A percentile compares a stretch with the other conserved stretches of the same genome.
Evolutionary conservation across 2,797 vertebrate species (phyloP).

Genomic region (Urophycis tenuis): DNA sequence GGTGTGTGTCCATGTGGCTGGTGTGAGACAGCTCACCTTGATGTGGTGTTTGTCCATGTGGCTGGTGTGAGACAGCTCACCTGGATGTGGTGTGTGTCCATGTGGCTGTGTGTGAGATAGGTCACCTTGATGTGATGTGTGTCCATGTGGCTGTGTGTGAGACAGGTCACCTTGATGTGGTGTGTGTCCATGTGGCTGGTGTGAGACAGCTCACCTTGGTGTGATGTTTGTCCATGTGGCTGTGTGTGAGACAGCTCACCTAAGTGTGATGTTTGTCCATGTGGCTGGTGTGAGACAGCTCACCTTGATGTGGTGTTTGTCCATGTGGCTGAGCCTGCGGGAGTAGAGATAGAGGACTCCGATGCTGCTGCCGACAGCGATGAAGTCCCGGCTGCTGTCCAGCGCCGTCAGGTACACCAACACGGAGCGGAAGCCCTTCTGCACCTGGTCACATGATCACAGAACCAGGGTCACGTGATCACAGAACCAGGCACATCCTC

Average conservation of each 20-base stretch:
- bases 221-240: slow-evolving; percentile 86
- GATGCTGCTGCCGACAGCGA: slow-evolving; percentile 93
- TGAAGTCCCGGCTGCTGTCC: slow-evolving; percentile 87
- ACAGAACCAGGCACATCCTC: slow-evolving; percentile 14
- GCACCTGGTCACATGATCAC: slow-evolving; percentile 47
- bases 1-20: slow-evolving; percentile 6
- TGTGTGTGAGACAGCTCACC: not conserved
- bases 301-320: slow-evolving; percentile 93
- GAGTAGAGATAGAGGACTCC: slow-evolving; percentile 97
- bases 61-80: not conserved
- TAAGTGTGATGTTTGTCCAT: not conserved
- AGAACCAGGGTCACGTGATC: too few relatives aligned
- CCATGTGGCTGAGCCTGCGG: slow-evolving; percentile 82
- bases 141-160: too few relatives aligned
- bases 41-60: slow-evolving; percentile 92
- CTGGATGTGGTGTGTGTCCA: not conserved
- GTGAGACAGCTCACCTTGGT: slow-evolving; percentile 77
- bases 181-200: slow-evolving; percentile 12
- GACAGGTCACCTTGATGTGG: not conserved
- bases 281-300: slow-evolving; percentile 28
- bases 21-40: slow-evolving; percentile 72
- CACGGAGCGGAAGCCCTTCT: slow-evolving; percentile 86
- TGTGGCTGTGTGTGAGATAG: slow-evolving; percentile 8
- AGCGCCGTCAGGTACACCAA: slow-evolving; percentile 92
- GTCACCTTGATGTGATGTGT: slow-evolving; percentile 86